Conservation (phyloP, 1,140 invertebrate genomes). For the Pseudomyrmex dendroicus region DNA sequence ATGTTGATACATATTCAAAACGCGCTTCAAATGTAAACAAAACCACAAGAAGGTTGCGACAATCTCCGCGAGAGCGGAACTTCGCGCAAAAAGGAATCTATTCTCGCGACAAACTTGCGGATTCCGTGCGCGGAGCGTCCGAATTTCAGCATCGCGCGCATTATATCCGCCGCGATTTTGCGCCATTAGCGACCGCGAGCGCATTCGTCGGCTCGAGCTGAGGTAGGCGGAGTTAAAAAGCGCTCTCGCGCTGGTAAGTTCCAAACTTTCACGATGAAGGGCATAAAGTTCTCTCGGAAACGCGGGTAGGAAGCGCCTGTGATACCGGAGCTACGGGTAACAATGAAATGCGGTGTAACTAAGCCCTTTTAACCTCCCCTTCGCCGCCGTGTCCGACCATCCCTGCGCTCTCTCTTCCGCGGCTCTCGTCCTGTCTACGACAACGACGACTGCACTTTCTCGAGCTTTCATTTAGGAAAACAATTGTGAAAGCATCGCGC, state of each 20-base stretch:
- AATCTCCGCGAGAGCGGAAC: not conserved
- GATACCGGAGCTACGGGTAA: constrained; percentile 54
- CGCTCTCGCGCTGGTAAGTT: constrained; percentile 62
- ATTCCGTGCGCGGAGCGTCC: not conserved
- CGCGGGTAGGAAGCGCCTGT: constrained; percentile 39
- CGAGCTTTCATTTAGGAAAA: constrained; percentile 73
- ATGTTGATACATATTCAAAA: no score
- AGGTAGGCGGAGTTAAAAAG: constrained; percentile 62
- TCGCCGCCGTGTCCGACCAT: constrained; percentile 27
- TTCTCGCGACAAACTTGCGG: not conserved
- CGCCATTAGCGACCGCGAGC: constrained; percentile 36
- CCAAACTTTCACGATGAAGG: constrained; percentile 61
- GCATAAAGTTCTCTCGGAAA: constrained; percentile 56
- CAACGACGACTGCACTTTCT: constrained; percentile 49
- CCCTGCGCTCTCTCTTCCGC: constrained; percentile 11
- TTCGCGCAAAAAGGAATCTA: not conserved
- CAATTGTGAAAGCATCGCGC: constrained; percentile 68
- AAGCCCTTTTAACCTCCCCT: constrained; percentile 52
- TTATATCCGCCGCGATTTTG: constrained; percentile 34
- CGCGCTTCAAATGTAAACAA: not conserved
- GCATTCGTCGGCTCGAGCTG: constrained; percentile 31
- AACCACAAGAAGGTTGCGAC: not conserved
- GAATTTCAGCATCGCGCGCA: constrained; percentile 38
- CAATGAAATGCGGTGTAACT: constrained; percentile 73
- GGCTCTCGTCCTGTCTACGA: constrained; percentile 11